Percentiles rank a stretch among this genome's conserved stretches.
These are phyloP conservation scores for Caenorhabditis japonica DNA, from an alignment of 2,888 invertebrate genomes.

Conservation along the genomic window DNA sequence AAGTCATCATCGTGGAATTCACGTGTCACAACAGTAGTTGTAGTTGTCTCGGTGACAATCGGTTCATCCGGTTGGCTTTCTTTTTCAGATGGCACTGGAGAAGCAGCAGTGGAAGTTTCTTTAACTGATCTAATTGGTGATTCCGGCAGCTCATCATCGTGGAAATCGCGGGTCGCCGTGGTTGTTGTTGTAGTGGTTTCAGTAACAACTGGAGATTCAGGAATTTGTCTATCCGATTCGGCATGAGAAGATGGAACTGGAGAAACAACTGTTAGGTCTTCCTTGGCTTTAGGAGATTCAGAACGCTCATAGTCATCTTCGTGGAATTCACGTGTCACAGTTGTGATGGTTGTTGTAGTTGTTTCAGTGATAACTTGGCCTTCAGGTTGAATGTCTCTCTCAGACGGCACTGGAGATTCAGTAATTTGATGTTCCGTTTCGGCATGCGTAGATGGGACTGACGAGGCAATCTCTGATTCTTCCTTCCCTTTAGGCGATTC, in stretches of 20 bases:
- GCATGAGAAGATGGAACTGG: conserved; percentile 7
- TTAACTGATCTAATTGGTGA: neutral
- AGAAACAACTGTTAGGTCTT: neutral
- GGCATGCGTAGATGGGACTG: conserved; percentile 13
- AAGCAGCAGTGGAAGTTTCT: conserved; percentile 4
- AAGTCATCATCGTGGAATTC: conserved; percentile 30
- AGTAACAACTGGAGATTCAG: conserved; percentile 7
- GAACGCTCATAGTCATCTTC: conserved; percentile 4
- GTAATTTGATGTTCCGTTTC: conserved; percentile 2
- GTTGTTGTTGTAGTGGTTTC: conserved; percentile 1
- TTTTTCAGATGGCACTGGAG: conserved; percentile 10
- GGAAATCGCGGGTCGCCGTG: neutral
- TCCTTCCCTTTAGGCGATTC: too few relatives aligned
- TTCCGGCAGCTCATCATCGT: conserved; percentile 3
- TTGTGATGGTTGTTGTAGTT: conserved; percentile 12
- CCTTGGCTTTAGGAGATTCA: neutral
- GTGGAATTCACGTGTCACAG: conserved; percentile 14
- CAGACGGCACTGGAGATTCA: conserved; percentile 15
- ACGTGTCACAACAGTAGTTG: conserved; percentile 20
- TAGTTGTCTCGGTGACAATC: conserved; percentile 10
- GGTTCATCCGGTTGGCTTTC: neutral
- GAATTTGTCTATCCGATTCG: neutral
- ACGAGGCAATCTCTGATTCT: neutral
- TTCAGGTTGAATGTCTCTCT: conserved; percentile 5
- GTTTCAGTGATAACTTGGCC: conserved; percentile 5